Conservation (phyloP, 2,888 invertebrate species). For the Nomada ruficornis region DNA sequence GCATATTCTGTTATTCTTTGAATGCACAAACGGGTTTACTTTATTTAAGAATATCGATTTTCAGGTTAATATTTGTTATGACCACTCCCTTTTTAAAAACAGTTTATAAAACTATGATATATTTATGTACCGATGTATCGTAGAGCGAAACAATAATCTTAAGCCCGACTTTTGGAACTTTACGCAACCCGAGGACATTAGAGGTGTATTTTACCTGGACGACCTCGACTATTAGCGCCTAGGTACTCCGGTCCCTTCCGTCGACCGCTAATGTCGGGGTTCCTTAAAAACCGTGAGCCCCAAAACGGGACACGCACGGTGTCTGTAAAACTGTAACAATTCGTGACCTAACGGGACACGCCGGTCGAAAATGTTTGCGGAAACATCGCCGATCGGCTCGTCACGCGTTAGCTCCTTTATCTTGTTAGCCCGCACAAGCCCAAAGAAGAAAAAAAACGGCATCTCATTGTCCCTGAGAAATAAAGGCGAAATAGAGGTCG, state of each 20-base stretch:
- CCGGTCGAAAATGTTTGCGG: conserved; percentile 80
- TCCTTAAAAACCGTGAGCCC: conserved; percentile 65
- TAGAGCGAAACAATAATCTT: background rate
- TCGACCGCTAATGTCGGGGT: conserved; percentile 25
- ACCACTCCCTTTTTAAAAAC: too few species aligned
- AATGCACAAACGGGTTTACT: too few species aligned
- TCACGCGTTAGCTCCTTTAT: conserved; percentile 75
- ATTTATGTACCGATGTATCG: background rate
- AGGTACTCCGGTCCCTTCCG: background rate
- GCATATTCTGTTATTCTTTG: too few species aligned
- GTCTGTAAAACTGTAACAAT: conserved; percentile 68
- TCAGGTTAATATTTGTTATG: too few species aligned
- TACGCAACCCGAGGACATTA: background rate
- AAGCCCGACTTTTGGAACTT: conserved; percentile 7
- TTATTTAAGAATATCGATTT: too few species aligned
- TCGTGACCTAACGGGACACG: conserved; percentile 79
- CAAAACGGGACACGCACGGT: conserved; percentile 30
- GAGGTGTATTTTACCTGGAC: conserved; percentile 49
- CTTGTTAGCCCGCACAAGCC: conserved; percentile 49
- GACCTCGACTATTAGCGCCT: conserved; percentile 43
- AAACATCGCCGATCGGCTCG: conserved; percentile 75
- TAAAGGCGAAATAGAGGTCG: conserved; percentile 59
- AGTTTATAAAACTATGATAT: too few species aligned
- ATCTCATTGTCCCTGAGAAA: conserved; percentile 61
- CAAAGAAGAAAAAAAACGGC: conserved; percentile 30